A percentile compares a stretch with the other conserved stretches of the same genome.
These are phyloP conservation scores for Lithophane semibrunnea DNA, from an alignment of 2,888 invertebrate genomes.

Conservation along the genomic window DNA sequence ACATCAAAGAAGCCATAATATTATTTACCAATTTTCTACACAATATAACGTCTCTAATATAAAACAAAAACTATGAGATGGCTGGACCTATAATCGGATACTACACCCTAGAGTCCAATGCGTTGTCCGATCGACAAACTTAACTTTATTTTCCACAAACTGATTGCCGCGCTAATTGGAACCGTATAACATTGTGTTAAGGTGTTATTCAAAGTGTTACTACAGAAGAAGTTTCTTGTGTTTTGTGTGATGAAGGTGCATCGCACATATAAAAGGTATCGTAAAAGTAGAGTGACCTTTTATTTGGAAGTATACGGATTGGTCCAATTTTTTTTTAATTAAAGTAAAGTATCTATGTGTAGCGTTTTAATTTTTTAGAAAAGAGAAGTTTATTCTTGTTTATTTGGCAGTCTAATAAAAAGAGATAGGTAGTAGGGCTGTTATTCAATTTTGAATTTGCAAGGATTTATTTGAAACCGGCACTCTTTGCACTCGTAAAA, in stretches of 20 bases:
- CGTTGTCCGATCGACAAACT: constrained; percentile 69
- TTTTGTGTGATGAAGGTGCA: constrained; percentile 67
- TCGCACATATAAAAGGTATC: constrained; percentile 68
- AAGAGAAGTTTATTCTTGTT: neutral
- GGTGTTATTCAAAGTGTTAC: neutral
- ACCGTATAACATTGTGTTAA: constrained; percentile 12
- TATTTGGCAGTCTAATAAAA: neutral
- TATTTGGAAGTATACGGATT: constrained; percentile 16
- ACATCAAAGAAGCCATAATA: constrained; percentile 8
- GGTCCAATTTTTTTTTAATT: neutral
- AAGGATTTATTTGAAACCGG: neutral
- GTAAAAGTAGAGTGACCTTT: constrained; percentile 59
- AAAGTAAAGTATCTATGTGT: neutral
- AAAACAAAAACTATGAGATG: constrained; percentile 72
- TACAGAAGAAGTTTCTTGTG: constrained; percentile 19
- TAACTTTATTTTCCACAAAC: constrained; percentile 11
- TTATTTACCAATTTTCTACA: constrained; percentile 43
- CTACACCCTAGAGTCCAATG: constrained; percentile 71
- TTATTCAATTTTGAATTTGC: neutral
- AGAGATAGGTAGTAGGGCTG: neutral
- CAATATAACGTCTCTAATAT: constrained; percentile 57
- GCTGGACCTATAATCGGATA: constrained; percentile 64
- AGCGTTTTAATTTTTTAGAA: neutral
- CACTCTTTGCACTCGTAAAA: neutral
- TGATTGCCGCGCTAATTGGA: neutral